phyloP scores from a whole-genome alignment of 1,140 invertebrate species.

The Neomicropteryx cornuta region DNA sequence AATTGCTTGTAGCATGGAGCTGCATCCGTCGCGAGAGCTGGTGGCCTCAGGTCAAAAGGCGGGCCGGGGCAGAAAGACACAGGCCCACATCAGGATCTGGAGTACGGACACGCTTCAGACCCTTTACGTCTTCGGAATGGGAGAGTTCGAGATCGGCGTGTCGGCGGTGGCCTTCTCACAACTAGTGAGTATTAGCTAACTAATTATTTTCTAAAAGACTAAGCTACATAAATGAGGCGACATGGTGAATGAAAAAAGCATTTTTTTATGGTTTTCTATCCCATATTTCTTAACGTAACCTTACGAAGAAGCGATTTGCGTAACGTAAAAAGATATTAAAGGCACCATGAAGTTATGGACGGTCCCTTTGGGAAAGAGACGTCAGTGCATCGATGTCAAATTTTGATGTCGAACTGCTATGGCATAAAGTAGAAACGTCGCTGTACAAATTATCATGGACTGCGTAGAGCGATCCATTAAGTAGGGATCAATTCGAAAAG shows the following conservation, averaged over 20 bases:
- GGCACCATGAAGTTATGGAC: no score
- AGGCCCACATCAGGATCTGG: conserved; percentile 92
- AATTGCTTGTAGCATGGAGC: conserved; percentile 68
- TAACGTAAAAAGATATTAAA: no score
- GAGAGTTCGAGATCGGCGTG: conserved; percentile 82
- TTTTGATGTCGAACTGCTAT: no score
- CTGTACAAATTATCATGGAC: no score
- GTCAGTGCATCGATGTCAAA: no score
- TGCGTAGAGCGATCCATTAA: no score
- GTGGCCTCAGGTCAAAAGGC: conserved; percentile 84
- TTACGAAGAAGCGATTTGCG: background rate
- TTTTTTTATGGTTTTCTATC: no score
- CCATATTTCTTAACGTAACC: background rate
- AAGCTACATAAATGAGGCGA: conserved; percentile 3
- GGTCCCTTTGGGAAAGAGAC: no score
- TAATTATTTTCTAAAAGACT: background rate
- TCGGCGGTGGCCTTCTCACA: conserved; percentile 85
- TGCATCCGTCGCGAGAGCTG: conserved; percentile 82
- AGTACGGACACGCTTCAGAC: conserved; percentile 85
- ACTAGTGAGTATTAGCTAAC: conserved; percentile 43
- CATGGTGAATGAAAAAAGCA: no score
- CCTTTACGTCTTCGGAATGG: conserved; percentile 83
- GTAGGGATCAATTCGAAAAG: no score
- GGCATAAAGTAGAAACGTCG: no score
- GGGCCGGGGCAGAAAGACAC: conserved; percentile 66